These are phyloP conservation scores for Nettapus auritus DNA, from an alignment of 2,113 vertebrate genomes.

Conservation along the genomic window DNA sequence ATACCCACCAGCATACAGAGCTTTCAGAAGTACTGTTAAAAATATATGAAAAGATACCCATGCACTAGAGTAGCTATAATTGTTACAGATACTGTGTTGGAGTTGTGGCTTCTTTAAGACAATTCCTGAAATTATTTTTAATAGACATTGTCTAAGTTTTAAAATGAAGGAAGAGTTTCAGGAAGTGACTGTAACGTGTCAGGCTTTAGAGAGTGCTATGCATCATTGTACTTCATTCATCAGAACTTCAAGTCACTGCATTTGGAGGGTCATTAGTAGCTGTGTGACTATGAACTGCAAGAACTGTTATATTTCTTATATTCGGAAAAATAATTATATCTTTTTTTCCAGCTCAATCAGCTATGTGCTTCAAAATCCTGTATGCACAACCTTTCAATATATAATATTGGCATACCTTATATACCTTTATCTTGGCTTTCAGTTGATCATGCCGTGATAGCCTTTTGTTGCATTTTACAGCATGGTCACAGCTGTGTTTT, in stretches of 20 bases:
- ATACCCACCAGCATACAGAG: not conserved
- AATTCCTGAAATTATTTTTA: slow-evolving; percentile 37
- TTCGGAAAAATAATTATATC: not conserved
- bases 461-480: not conserved
- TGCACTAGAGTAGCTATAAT: not conserved
- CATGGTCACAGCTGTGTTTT: not conserved
- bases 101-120: slow-evolving; percentile 34
- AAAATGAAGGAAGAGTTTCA: slow-evolving; percentile 24
- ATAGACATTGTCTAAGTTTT: slow-evolving; percentile 8
- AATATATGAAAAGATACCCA: not conserved
- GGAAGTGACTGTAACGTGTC: not conserved
- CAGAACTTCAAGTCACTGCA: not conserved
- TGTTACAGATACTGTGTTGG: not conserved
- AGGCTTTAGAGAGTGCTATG: not conserved
- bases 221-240: not conserved
- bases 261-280: not conserved
- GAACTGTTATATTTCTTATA: not conserved
- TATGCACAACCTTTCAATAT: not conserved
- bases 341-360: not conserved
- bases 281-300: not conserved
- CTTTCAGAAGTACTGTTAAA: not conserved
- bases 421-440: not conserved
- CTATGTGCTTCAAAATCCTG: not conserved
- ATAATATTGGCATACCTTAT: not conserved
- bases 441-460: not conserved